These are phyloP conservation scores for Molossus molossus DNA, from an alignment of 2,797 vertebrate genomes.

Conservation along the genomic window DNA sequence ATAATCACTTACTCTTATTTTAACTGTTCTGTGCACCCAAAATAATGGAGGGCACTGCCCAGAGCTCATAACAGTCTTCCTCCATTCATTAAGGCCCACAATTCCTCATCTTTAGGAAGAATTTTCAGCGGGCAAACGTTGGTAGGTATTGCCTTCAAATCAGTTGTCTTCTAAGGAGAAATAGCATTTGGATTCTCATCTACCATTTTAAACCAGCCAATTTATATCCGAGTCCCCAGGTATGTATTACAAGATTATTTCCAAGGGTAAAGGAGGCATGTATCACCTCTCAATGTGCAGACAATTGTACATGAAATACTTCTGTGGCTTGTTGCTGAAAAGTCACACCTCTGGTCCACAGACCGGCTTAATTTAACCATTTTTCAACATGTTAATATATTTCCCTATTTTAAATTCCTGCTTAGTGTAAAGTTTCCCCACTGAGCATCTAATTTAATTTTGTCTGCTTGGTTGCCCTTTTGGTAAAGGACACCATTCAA, in stretches of 20 bases:
- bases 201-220: constrained; percentile 68
- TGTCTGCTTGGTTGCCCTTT: constrained; percentile 85
- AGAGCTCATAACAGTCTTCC: background rate
- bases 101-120: constrained; percentile 52
- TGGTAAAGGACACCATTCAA: constrained; percentile 85
- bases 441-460: constrained; percentile 85
- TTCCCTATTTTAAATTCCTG: constrained; percentile 82
- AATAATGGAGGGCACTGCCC: background rate
- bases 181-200: constrained; percentile 62
- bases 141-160: constrained; percentile 50
- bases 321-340: constrained; percentile 63
- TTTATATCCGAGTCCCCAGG: constrained; percentile 60
- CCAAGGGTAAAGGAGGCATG: constrained; percentile 81
- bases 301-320: constrained; percentile 83
- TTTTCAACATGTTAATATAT: constrained; percentile 82
- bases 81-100: background rate
- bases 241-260: constrained; percentile 66
- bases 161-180: constrained; percentile 64
- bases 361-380: constrained; percentile 75
- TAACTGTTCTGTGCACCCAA: background rate
- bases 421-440: constrained; percentile 79
- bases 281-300: constrained; percentile 74
- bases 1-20: constrained; percentile 7
- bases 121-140: constrained; percentile 35
- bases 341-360: constrained; percentile 77